Evolutionary conservation across 2,113 vertebrate species (phyloP), one percentile per base, ranked within the genome.

Genomic region (Platichthys stellatus): DNA sequence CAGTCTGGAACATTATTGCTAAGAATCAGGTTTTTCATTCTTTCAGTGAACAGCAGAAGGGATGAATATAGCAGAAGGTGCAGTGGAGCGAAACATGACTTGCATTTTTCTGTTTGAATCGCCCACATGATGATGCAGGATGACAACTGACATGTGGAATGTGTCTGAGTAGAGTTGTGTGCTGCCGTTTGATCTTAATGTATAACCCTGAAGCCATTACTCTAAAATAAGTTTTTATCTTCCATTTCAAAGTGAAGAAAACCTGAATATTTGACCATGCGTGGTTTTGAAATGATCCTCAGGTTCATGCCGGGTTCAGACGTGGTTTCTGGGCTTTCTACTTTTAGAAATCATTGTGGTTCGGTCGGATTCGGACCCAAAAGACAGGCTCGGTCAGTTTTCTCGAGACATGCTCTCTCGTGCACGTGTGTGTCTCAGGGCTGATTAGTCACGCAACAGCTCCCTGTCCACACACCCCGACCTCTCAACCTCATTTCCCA

Each of bases 361-460:
- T 10, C 2, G 7, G 7, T 38, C 35, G 35, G 35, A 38, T 38
- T 38, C 35, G 9, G 35, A 38, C 35, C 35, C 35, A 38, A 38
- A 38, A 38, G 35, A 38, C 9, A 13, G 43, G 43, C 2, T 45
- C 12, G 3, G 11, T 11, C 18, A 5, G 35, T 38, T 38, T 38
- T 38, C 35, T 38, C 9, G 1, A 38, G 35, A 9, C 35, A 2
- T 1, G 1, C 8, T 38, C 8, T 38, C 35, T 38, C 10, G 58
- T 63, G 43, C n/a, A 21, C 15, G 2, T 60, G 49, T 23, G n/a
- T 56, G 18, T 76, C 62, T 76, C 57, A 69, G 56, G 21, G 63
- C 70, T 80, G 49, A 90, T 90, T 89, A 91, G 85, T 88, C 75
- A 79, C 59, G 78, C 86, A 81, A 73, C 71, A 62, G 69, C 81